Evolutionary conservation across 2,888 invertebrate genomes (phyloP).

Genomic region (Dynastes grantii): DNA sequence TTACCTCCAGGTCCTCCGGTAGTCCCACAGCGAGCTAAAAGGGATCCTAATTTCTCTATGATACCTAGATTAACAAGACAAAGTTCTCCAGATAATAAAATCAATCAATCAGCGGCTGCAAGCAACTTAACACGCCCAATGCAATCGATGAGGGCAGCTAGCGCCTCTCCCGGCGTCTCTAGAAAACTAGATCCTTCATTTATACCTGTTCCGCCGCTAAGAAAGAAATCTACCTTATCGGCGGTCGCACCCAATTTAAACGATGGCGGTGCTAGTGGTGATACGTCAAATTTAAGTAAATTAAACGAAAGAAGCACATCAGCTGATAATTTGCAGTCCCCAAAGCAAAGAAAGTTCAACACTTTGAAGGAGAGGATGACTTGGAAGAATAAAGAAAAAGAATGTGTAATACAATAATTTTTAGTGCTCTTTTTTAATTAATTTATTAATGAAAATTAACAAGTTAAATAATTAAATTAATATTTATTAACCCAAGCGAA

Average conservation of each 20-base stretch:
- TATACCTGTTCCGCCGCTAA: constrained; percentile 44
- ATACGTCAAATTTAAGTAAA: constrained; percentile 32
- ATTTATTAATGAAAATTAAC: constrained; percentile 2
- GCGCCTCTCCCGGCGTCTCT: constrained; percentile 41
- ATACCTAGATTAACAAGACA: constrained; percentile 44
- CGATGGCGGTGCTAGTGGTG: not conserved
- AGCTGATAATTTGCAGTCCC: constrained; percentile 53
- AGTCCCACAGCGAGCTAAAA: constrained; percentile 37
- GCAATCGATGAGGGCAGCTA: constrained; percentile 38
- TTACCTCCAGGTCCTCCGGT: constrained; percentile 9
- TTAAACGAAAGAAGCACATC: constrained; percentile 48
- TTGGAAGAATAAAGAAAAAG: constrained; percentile 57
- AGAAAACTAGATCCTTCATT: constrained; percentile 38
- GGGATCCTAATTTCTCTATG: constrained; percentile 32
- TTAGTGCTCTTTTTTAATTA: constrained; percentile 25
- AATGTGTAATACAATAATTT: constrained; percentile 59
- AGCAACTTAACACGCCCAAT: constrained; percentile 14
- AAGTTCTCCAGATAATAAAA: constrained; percentile 61
- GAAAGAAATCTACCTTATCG: constrained; percentile 49
- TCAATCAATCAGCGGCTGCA: constrained; percentile 59
- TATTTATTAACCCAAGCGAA: constrained; percentile 39
- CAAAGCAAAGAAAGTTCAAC: constrained; percentile 47
- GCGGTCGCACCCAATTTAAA: not conserved
- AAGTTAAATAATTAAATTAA: constrained; percentile 7
- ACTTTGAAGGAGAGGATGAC: constrained; percentile 48